A percentile compares a stretch with the other conserved stretches of the same genome.
Conservation (phyloP, 2,797 vertebrate species). For the Taenioides sp. region DNA sequence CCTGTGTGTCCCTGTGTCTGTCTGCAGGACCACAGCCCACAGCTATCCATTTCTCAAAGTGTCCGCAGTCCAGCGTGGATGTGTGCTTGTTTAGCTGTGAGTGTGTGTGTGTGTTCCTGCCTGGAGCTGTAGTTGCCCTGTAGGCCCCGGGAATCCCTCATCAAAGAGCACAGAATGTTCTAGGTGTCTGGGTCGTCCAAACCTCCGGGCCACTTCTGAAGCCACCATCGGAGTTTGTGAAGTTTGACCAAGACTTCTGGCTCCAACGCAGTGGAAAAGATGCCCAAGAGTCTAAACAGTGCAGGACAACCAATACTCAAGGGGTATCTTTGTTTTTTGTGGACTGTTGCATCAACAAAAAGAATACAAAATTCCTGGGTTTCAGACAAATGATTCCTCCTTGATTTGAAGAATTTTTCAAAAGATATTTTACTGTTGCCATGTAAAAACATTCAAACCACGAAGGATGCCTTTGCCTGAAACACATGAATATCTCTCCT, state of each 20-base stretch:
- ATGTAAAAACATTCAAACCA: too few species aligned
- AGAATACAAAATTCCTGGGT: too few species aligned
- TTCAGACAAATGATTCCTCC: too few species aligned
- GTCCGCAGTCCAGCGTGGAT: constrained; percentile 40
- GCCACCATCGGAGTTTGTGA: constrained; percentile 25
- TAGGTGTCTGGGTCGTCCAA: constrained; percentile 62
- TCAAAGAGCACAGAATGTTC: constrained; percentile 62
- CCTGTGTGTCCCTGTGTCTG: constrained; percentile 42
- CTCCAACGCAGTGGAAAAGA: constrained; percentile 2
- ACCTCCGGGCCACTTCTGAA: constrained; percentile 47
- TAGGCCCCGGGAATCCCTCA: constrained; percentile 62
- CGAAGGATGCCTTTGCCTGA: too few species aligned
- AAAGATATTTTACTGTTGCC: too few species aligned
- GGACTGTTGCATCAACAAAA: background rate
- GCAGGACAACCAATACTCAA: background rate
- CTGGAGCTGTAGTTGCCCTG: constrained; percentile 54
- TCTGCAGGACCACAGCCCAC: constrained; percentile 33
- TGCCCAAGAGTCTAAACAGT: constrained; percentile 1
- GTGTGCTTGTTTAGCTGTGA: constrained; percentile 43
- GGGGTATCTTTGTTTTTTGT: background rate
- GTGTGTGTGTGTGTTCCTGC: constrained; percentile 41
- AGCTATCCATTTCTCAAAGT: constrained; percentile 55
- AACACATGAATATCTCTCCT: too few species aligned
- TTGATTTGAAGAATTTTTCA: too few species aligned
- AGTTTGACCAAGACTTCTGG: constrained; percentile 14